phyloP scores from a whole-genome alignment of 2,888 invertebrate genomes.

The Campoletis raptor region DNA sequence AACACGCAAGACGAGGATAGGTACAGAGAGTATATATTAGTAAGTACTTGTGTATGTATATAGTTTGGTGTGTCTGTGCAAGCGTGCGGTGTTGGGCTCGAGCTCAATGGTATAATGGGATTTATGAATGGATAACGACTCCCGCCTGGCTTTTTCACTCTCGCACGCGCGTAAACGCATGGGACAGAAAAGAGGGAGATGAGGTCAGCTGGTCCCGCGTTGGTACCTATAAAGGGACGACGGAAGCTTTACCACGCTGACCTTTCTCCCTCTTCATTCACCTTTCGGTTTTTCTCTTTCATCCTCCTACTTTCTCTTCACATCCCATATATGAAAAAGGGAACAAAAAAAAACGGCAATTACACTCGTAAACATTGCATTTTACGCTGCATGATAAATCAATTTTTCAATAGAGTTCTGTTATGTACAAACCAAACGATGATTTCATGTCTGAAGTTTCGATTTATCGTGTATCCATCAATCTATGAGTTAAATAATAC shows the following conservation, averaged over 20 bases:
- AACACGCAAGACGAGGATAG: conserved; percentile 12
- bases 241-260: conserved; percentile 26
- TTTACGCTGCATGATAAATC: conserved; percentile 5
- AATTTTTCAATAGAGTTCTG: not conserved
- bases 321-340: not conserved
- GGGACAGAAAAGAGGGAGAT: conserved; percentile 17
- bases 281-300: conserved; percentile 28
- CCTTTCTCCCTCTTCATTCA: conserved; percentile 28
- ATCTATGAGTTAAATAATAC: not conserved
- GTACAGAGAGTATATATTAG: not conserved
- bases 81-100: conserved; percentile 62
- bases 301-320: conserved; percentile 15
- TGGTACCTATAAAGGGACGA: conserved; percentile 45
- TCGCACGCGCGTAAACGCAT: conserved; percentile 68
- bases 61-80: conserved; percentile 37
- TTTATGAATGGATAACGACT: conserved; percentile 79
- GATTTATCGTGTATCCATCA: not conserved
- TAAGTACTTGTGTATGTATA: not conserved
- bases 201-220: conserved; percentile 32
- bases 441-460: not conserved
- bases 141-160: conserved; percentile 73
- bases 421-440: not conserved
- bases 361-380: conserved; percentile 14
- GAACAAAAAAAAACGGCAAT: not conserved
- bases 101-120: conserved; percentile 77